phyloP scores from a whole-genome alignment of 2,113 vertebrate species.

The Ranitomeya imitator region DNA sequence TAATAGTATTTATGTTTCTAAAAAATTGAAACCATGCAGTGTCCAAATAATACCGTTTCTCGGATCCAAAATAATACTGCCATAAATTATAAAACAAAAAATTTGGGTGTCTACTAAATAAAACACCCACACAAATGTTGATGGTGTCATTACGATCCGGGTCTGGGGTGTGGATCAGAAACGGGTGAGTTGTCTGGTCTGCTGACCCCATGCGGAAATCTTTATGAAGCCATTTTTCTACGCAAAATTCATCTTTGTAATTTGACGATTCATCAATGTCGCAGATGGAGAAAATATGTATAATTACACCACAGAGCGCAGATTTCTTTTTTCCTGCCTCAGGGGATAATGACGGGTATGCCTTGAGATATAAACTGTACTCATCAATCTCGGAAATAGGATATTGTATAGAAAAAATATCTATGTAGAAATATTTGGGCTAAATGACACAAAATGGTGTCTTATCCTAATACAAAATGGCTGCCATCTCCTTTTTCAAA shows the following conservation, averaged over 20 bases:
- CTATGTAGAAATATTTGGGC: neutral
- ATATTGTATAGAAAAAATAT: neutral
- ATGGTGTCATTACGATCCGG: too few species aligned
- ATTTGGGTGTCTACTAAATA: too few species aligned
- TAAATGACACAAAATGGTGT: neutral
- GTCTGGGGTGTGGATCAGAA: neutral
- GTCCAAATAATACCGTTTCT: too few species aligned
- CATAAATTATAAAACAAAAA: too few species aligned
- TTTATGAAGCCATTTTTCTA: neutral
- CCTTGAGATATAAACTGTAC: slow-evolving; percentile 2
- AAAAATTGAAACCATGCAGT: too few species aligned
- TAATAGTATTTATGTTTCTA: too few species aligned
- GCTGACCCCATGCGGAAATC: neutral
- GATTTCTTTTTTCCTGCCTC: neutral
- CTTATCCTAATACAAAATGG: neutral
- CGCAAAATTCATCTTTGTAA: neutral
- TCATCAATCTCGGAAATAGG: neutral
- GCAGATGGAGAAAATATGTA: neutral
- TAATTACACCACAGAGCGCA: neutral
- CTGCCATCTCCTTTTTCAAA: neutral
- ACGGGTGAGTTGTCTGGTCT: neutral
- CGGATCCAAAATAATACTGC: too few species aligned
- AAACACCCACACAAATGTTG: too few species aligned
- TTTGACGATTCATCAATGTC: neutral
- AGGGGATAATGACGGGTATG: neutral